A percentile compares a stretch with the other conserved stretches of the same genome.
Conservation (phyloP, 2,888 invertebrate species). For the Andrena bucephala region DNA sequence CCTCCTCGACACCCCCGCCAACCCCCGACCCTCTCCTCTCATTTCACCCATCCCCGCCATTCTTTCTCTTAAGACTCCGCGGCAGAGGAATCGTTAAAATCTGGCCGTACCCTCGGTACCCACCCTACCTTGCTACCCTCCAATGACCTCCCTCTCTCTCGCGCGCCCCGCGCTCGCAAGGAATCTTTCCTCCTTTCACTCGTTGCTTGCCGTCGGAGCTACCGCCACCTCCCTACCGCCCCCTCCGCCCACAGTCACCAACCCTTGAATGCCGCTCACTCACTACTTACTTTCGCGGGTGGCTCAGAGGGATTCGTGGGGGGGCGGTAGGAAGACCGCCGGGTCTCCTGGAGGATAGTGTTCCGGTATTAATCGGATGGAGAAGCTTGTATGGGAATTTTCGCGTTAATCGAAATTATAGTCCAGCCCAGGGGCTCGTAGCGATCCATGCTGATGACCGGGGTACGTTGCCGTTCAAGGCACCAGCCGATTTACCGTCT, state of each 20-base stretch:
- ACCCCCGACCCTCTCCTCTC: slow-evolving; percentile 78
- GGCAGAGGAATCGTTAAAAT: slow-evolving; percentile 86
- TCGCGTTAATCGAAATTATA: slow-evolving; percentile 7
- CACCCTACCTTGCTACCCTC: slow-evolving; percentile 74
- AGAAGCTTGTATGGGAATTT: slow-evolving; percentile 61
- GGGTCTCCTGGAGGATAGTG: slow-evolving; percentile 66
- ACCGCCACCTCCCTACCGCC: slow-evolving; percentile 75
- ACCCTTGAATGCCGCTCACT: slow-evolving; percentile 82
- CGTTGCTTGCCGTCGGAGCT: slow-evolving; percentile 64
- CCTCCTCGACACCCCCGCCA: slow-evolving; percentile 71
- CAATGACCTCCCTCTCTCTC: slow-evolving; percentile 58
- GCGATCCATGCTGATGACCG: no score
- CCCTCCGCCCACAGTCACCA: slow-evolving; percentile 83
- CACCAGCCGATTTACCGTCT: no score
- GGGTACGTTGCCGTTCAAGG: no score
- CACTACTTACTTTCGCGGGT: slow-evolving; percentile 81
- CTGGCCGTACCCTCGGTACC: slow-evolving; percentile 83
- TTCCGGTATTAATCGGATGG: slow-evolving; percentile 78
- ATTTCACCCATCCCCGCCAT: slow-evolving; percentile 83
- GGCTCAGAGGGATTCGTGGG: slow-evolving; percentile 56
- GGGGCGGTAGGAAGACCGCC: slow-evolving; percentile 65
- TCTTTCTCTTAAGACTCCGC: slow-evolving; percentile 85
- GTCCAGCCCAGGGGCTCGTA: no score
- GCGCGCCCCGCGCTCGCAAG: slow-evolving; percentile 20
- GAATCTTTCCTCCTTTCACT: slow-evolving; percentile 52